A percentile compares a stretch with the other conserved stretches of the same genome.
Evolutionary conservation across 1,140 invertebrate genomes (phyloP).

Genomic region (silkworm (Bombyx mori)): DNA sequence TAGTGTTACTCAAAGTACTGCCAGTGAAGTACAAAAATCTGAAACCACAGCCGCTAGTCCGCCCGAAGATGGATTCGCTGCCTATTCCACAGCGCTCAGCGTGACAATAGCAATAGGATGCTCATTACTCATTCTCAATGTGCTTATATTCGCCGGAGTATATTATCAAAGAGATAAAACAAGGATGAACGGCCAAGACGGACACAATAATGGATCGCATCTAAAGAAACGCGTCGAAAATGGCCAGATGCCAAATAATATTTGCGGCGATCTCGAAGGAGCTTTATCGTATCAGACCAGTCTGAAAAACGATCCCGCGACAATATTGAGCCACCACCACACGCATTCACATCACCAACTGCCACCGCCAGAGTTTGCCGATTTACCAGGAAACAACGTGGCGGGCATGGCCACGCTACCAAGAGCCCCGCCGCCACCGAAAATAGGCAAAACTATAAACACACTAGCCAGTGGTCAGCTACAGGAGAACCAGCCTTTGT

Average conservation of each 20-base stretch:
- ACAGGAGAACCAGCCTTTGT: slow-evolving; percentile 75
- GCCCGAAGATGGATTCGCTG: slow-evolving; percentile 87
- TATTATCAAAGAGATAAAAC: slow-evolving; percentile 94
- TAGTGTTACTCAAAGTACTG: slow-evolving; percentile 37
- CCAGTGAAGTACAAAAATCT: slow-evolving; percentile 54
- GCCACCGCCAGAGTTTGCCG: slow-evolving; percentile 83
- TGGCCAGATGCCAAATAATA: slow-evolving; percentile 87
- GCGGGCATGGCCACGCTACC: slow-evolving; percentile 72
- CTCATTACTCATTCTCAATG: slow-evolving; percentile 89
- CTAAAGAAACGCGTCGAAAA: slow-evolving; percentile 85
- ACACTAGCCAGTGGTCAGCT: slow-evolving; percentile 73
- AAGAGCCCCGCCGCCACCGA: slow-evolving; percentile 81
- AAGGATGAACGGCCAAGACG: slow-evolving; percentile 74
- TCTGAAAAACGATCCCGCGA: slow-evolving; percentile 77
- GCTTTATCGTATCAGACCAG: slow-evolving; percentile 76
- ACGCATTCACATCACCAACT: slow-evolving; percentile 82
- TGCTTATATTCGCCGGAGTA: slow-evolving; percentile 93
- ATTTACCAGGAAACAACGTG: slow-evolving; percentile 79
- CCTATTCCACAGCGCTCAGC: slow-evolving; percentile 89
- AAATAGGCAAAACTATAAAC: slow-evolving; percentile 76
- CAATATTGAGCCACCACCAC: slow-evolving; percentile 77
- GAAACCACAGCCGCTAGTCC: slow-evolving; percentile 68
- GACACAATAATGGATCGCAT: slow-evolving; percentile 66
- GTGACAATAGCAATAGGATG: slow-evolving; percentile 96
- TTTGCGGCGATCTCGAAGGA: slow-evolving; percentile 82